Conservation (phyloP, 2,888 invertebrate genomes). For the Pristionchus fissidentatus region DNA sequence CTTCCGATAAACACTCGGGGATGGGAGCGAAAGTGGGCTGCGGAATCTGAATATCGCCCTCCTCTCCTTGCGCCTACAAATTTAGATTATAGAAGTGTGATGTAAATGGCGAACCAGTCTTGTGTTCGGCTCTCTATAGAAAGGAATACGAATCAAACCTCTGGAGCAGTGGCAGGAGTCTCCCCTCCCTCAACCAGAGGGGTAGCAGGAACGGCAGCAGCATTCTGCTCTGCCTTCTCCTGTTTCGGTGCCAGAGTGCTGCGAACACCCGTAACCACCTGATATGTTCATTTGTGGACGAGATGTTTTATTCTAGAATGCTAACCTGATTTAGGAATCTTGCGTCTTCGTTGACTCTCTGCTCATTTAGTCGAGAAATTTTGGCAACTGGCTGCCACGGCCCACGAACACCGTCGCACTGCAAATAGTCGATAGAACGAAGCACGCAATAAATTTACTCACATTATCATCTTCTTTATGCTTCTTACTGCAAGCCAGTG, state of each 20-base stretch:
- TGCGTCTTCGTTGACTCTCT: constrained; percentile 45
- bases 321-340: constrained; percentile 31
- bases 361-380: constrained; percentile 44
- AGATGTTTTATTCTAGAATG: background rate
- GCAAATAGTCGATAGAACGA: background rate
- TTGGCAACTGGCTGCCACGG: constrained; percentile 53
- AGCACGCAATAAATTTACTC: background rate
- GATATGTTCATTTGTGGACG: background rate
- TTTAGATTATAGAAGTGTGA: no score
- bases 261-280: constrained; percentile 18
- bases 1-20: constrained; percentile 35
- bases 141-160: background rate
- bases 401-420: constrained; percentile 69
- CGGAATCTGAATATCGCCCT: background rate
- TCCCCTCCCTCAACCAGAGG: background rate
- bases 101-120: no score
- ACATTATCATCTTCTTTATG: constrained; percentile 62
- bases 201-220: background rate
- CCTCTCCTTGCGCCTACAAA: background rate
- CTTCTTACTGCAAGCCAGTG: constrained; percentile 65
- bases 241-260: background rate
- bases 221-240: background rate
- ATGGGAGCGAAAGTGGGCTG: background rate
- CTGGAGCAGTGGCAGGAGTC: background rate
- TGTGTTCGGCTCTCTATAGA: background rate